These are phyloP conservation scores for Prionace glauca DNA, from an alignment of 2,797 vertebrate genomes.

Conservation along the genomic window DNA sequence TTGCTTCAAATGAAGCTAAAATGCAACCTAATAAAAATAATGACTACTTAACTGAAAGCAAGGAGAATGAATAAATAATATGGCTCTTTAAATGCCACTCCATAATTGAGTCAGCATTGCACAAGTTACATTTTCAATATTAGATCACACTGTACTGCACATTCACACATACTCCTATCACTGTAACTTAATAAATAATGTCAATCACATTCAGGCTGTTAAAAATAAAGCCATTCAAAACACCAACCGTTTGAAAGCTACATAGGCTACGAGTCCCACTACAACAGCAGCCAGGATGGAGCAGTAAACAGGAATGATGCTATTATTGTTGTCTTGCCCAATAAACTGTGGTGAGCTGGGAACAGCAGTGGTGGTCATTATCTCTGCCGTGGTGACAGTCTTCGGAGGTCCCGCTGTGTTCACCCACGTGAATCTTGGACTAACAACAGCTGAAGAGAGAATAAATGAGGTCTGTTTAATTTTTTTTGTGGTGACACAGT, in stretches of 20 bases:
- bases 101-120: background rate
- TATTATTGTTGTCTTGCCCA: constrained; percentile 69
- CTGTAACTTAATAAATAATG: background rate
- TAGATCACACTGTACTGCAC: background rate
- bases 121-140: background rate
- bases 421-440: background rate
- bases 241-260: constrained; percentile 84
- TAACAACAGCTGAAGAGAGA: background rate
- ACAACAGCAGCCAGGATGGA: constrained; percentile 91
- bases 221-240: background rate
- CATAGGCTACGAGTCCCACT: constrained; percentile 83
- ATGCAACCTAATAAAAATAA: background rate
- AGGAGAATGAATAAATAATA: background rate
- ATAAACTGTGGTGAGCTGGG: constrained; percentile 73
- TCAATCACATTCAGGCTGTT: background rate
- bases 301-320: constrained; percentile 95
- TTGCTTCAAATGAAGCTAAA: too few species aligned
- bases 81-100: background rate
- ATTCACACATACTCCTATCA: background rate
- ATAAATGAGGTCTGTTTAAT: background rate
- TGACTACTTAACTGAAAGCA: background rate
- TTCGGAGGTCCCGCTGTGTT: constrained; percentile 47
- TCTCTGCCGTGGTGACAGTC: constrained; percentile 50
- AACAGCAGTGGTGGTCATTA: constrained; percentile 64
- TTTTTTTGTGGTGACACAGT: background rate